A percentile compares a stretch with the other conserved stretches of the same genome.
Conservation (phyloP, 2,888 invertebrate genomes). For the Apantesis nais region DNA sequence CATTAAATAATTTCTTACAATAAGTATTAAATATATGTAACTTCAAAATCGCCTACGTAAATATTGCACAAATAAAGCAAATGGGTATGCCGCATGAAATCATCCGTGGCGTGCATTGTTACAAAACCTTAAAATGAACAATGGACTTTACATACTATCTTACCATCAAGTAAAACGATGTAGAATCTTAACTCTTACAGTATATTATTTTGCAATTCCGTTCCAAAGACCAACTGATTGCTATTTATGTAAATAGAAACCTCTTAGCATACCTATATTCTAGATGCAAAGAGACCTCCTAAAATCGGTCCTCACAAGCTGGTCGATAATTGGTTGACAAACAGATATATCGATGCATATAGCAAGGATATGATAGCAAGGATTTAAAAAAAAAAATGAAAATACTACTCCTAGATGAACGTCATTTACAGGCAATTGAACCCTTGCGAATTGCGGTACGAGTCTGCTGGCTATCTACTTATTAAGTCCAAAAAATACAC, state of each 20-base stretch:
- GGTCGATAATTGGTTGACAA: not conserved
- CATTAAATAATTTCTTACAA: not conserved
- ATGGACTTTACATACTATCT: constrained; percentile 55
- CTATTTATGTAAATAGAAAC: not conserved
- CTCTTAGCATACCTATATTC: not conserved
- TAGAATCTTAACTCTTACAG: constrained; percentile 33
- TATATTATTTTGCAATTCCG: constrained; percentile 9
- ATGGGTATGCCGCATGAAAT: constrained; percentile 46
- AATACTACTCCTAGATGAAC: no score
- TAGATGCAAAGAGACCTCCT: not conserved
- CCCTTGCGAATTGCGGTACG: not conserved
- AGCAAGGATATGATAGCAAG: not conserved
- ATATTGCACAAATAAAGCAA: constrained; percentile 40
- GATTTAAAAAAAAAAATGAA: not conserved
- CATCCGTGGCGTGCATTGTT: constrained; percentile 62
- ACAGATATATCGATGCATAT: not conserved
- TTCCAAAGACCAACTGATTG: not conserved
- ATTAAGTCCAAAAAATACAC: not conserved
- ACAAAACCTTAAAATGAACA: constrained; percentile 59
- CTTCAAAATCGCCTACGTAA: constrained; percentile 8
- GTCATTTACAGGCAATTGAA: not conserved
- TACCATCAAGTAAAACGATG: constrained; percentile 48
- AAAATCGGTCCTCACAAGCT: not conserved
- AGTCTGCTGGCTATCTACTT: not conserved
- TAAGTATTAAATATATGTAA: not conserved